Conservation (phyloP, 2,113 vertebrate genomes). For the Aspidoscelis tigris region DNA sequence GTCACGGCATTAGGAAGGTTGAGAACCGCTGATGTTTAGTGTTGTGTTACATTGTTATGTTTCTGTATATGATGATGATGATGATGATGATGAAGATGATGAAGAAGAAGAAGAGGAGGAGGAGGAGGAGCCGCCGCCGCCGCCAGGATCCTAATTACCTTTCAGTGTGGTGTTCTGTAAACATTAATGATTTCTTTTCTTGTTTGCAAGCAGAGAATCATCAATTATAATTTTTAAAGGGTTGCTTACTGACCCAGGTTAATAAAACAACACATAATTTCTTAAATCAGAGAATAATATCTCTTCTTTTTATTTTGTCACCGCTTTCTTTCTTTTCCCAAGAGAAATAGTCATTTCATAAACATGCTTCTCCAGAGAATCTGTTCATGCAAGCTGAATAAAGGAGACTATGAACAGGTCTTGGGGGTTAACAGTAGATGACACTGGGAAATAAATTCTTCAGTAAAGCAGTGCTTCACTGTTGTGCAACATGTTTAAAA, state of each 20-base stretch:
- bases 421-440: background rate
- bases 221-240: conserved; percentile 42
- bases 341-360: conserved; percentile 38
- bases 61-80: too few species aligned
- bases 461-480: conserved; percentile 8
- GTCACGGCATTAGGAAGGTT: too few species aligned
- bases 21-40: too few species aligned
- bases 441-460: conserved; percentile 7
- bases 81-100: too few species aligned
- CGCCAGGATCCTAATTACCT: background rate
- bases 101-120: too few species aligned
- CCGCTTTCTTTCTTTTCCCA: conserved; percentile 31
- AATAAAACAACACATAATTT: conserved; percentile 50
- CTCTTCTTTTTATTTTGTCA: conserved; percentile 26
- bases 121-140: too few species aligned
- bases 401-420: conserved; percentile 34
- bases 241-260: conserved; percentile 42
- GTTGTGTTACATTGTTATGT: too few species aligned
- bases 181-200: conserved; percentile 49
- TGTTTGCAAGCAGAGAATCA: conserved; percentile 43
- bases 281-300: conserved; percentile 35
- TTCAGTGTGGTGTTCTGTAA: background rate
- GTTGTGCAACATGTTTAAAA: background rate
- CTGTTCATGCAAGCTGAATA: conserved; percentile 14
- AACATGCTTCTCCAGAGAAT: conserved; percentile 42